Conservation (phyloP, 1,140 invertebrate species). For the Hesperophylax magnus region DNA sequence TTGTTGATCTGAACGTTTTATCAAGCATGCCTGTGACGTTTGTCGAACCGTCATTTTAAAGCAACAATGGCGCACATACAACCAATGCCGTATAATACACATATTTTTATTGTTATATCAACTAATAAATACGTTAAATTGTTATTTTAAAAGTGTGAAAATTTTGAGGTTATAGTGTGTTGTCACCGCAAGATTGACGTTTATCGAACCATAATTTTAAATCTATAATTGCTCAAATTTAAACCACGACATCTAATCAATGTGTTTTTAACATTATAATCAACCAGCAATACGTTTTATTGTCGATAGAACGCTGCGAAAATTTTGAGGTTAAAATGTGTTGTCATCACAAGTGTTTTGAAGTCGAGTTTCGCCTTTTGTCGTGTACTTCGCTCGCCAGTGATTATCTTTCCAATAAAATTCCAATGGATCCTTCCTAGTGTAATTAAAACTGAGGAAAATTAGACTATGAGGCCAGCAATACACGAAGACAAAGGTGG, state of each 20-base stretch:
- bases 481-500: background rate
- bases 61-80: background rate
- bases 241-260: too few relatives aligned
- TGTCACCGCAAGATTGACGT: background rate
- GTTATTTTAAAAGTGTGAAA: too few relatives aligned
- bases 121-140: too few relatives aligned
- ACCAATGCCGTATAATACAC: background rate
- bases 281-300: too few relatives aligned
- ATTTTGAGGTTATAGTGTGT: background rate
- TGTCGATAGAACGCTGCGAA: too few relatives aligned
- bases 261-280: too few relatives aligned
- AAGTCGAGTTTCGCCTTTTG: background rate
- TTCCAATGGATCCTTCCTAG: conserved; percentile 53
- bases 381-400: conserved; percentile 4
- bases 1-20: background rate
- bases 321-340: background rate
- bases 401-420: conserved; percentile 33
- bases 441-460: conserved; percentile 49
- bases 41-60: background rate
- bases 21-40: conserved; percentile 2
- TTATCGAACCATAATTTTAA: background rate
- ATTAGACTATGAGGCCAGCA: conserved; percentile 32
- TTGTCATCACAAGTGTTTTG: background rate
- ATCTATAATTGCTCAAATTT: too few relatives aligned
- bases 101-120: background rate